phyloP scores from a whole-genome alignment of 2,888 invertebrate species.

The Drosophila fungiperda region DNA sequence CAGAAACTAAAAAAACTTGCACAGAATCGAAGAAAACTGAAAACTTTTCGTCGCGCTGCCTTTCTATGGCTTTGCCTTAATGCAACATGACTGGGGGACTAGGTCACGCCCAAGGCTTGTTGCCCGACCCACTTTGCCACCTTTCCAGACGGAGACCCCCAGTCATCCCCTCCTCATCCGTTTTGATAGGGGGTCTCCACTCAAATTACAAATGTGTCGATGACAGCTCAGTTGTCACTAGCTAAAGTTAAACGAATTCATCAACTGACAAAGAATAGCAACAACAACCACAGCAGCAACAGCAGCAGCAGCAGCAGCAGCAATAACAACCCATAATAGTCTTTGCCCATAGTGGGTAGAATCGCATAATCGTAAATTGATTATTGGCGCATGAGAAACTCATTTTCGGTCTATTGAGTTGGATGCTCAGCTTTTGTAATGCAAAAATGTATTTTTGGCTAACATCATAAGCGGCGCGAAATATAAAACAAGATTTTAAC shows the following conservation, averaged over 20 bases:
- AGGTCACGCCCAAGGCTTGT: slow-evolving; percentile 68
- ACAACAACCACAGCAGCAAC: not conserved
- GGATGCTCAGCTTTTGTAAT: slow-evolving; percentile 42
- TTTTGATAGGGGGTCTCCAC: slow-evolving; percentile 28
- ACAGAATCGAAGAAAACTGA: slow-evolving; percentile 50
- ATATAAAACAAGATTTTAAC: slow-evolving; percentile 27
- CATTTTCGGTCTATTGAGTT: slow-evolving; percentile 53
- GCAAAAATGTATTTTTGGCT: slow-evolving; percentile 55
- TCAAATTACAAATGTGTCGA: slow-evolving; percentile 74
- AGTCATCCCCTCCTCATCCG: not conserved
- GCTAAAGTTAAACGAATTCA: slow-evolving; percentile 68
- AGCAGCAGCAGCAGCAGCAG: not conserved
- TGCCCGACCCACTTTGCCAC: slow-evolving; percentile 56
- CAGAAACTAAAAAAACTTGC: slow-evolving; percentile 33
- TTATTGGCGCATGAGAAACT: slow-evolving; percentile 58
- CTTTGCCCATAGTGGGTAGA: slow-evolving; percentile 37
- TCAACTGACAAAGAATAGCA: slow-evolving; percentile 37
- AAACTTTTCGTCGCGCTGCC: slow-evolving; percentile 44
- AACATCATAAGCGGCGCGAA: slow-evolving; percentile 45
- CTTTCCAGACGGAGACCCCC: slow-evolving; percentile 18
- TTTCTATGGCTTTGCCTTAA: slow-evolving; percentile 73
- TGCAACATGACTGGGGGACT: slow-evolving; percentile 64
- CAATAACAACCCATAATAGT: slow-evolving; percentile 31
- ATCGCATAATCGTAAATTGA: slow-evolving; percentile 66
- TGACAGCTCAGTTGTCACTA: slow-evolving; percentile 74